phyloP scores from a whole-genome alignment of 2,888 invertebrate genomes.

The Nycteola revayana region DNA sequence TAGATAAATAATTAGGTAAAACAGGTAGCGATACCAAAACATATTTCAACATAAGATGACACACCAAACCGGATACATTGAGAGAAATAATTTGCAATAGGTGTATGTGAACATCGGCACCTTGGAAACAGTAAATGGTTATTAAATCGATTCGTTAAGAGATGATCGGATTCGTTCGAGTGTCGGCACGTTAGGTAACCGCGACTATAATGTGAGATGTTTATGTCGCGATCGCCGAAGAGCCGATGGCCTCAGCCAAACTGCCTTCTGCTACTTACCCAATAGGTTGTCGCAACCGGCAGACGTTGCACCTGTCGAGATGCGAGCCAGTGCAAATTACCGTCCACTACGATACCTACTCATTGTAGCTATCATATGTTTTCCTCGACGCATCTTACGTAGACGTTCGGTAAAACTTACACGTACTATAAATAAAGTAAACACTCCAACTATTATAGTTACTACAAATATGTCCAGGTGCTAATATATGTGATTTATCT shows the following conservation, averaged over 20 bases:
- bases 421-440: constrained; percentile 12
- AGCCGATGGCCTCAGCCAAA: constrained; percentile 68
- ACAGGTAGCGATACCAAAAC: constrained; percentile 48
- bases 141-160: constrained; percentile 52
- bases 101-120: constrained; percentile 9
- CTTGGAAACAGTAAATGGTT: constrained; percentile 42
- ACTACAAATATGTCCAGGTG: constrained; percentile 13
- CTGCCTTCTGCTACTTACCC: constrained; percentile 66
- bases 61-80: constrained; percentile 17
- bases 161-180: constrained; percentile 68
- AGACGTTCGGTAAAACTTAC: constrained; percentile 2
- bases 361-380: constrained; percentile 40
- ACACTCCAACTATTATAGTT: too few species aligned
- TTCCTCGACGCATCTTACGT: constrained; percentile 20
- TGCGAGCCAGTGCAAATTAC: constrained; percentile 67
- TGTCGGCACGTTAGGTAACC: constrained; percentile 63
- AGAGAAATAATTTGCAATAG: too few species aligned
- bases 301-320: constrained; percentile 75
- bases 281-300: constrained; percentile 75
- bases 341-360: constrained; percentile 44
- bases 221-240: constrained; percentile 65
- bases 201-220: constrained; percentile 69
- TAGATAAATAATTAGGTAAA: constrained; percentile 31
- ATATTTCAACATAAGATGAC: constrained; percentile 54
- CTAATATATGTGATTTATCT: constrained; percentile 22